Percentiles rank a stretch among this genome's conserved stretches.
Evolutionary conservation across 2,113 vertebrate species (phyloP).

Genomic region (Phylloscopus whistleri): DNA sequence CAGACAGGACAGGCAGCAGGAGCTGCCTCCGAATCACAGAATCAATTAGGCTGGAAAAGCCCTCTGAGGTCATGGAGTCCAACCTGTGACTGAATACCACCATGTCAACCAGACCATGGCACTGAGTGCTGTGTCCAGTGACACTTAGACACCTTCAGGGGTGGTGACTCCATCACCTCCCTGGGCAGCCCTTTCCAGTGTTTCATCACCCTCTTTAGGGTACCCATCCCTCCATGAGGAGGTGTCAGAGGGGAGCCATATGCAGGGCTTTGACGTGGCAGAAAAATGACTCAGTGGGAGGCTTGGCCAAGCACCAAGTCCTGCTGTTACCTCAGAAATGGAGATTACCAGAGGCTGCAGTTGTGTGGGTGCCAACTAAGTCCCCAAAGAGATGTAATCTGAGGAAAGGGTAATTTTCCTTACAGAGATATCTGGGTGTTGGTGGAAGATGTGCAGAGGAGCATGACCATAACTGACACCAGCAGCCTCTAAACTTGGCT

Average conservation of each 20-base stretch:
- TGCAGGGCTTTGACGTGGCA: not conserved
- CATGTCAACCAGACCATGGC: not conserved
- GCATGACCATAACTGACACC: not conserved
- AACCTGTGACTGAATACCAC: not conserved
- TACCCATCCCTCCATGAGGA: rapidly evolving
- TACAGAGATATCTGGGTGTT: not conserved
- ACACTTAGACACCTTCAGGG: not conserved
- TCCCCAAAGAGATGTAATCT: not conserved
- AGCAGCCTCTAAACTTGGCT: not conserved
- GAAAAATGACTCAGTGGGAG: not conserved
- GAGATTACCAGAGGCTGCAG: not conserved
- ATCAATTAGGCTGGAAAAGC: not conserved
- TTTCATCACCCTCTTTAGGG: not conserved
- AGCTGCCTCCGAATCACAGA: not conserved
- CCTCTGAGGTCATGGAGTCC: not conserved
- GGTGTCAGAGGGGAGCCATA: not conserved
- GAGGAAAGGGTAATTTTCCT: not conserved
- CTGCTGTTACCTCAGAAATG: not conserved
- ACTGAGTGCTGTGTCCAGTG: not conserved
- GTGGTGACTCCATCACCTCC: not conserved
- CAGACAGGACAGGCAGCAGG: not conserved
- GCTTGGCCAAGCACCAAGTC: not conserved
- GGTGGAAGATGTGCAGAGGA: not conserved
- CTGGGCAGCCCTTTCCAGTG: not conserved
- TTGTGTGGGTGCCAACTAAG: not conserved